phyloP scores from a whole-genome alignment of 2,113 vertebrate species.

The Polypterus senegalus region DNA sequence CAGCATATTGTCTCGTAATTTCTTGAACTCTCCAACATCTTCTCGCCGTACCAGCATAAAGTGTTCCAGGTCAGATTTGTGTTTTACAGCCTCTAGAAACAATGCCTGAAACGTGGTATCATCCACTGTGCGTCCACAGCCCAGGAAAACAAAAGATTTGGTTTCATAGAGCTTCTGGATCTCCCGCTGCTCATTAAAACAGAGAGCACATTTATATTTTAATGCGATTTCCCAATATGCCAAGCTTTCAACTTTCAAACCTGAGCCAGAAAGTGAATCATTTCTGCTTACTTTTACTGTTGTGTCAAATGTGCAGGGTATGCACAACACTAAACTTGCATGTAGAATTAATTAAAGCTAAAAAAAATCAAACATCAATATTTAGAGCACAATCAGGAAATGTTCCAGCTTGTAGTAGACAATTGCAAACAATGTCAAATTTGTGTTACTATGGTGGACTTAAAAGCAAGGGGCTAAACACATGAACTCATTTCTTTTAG shows the following conservation, averaged over 20 bases:
- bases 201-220: conserved; percentile 19
- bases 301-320: too few species aligned
- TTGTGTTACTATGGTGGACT: too few species aligned
- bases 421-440: too few species aligned
- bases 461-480: too few species aligned
- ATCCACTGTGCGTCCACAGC: conserved; percentile 86
- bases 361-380: too few species aligned
- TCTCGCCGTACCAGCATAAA: conserved; percentile 91
- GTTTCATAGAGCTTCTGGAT: conserved; percentile 94
- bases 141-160: conserved; percentile 89
- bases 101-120: conserved; percentile 97
- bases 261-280: neutral
- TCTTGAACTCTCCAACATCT: conserved; percentile 84
- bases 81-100: conserved; percentile 86
- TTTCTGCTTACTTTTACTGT: too few species aligned
- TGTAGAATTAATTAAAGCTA: too few species aligned
- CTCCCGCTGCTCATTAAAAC: conserved; percentile 53
- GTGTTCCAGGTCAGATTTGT: conserved; percentile 88
- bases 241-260: neutral
- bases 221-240: neutral
- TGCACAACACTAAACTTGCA: too few species aligned
- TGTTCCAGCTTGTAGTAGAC: too few species aligned
- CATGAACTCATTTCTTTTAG: too few species aligned
- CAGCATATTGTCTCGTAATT: conserved; percentile 89
- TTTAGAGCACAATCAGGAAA: too few species aligned